Evolutionary conservation across 2,113 vertebrate species (phyloP), one percentile per base, ranked within the genome.

Genomic region (Nesogale talazaci): DNA sequence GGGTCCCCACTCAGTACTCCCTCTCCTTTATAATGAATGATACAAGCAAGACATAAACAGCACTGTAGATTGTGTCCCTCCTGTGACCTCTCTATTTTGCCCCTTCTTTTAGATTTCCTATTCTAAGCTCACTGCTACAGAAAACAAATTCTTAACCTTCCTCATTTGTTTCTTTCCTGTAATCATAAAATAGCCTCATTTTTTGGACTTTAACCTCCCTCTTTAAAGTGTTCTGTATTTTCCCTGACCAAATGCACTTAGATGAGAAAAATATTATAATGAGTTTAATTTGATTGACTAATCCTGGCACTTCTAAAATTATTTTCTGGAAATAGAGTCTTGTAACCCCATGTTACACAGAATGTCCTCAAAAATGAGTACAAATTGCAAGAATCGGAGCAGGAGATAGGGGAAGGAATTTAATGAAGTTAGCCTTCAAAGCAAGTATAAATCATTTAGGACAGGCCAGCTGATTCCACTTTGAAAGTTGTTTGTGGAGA

Each of bases 281-380:
- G 78, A 81, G 17, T 81, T 81, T 70, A 88, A 82, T 69, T 79
- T 84, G 34, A 90, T 34, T 80, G 16, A 91, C 72, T 84, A 75
- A 69, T 34, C 9, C 74, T 79, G 46, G 34, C 10, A 84, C 31
- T 89, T 92, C 81, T 89, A 57, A 85, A 89, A 34, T 59, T 84
- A 16, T 31, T 93, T 25, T n/a, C 36, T 61, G 57, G 56, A 89
- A 36, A 77, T 61, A 52, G 1, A 92, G 34, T 6, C 63, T 31
- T 25, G 19, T 15, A 77, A 74, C 15, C 31, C 74, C 57, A 25
- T 31, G 52, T 52, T 22, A 79, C 15, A 74, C 2, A 86, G 83
- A 77, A 67, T 56, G 16, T 65, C 56, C 34, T 80, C 22, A 16
- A 31, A 74, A 69, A 36, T 2, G 40, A 70, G 67, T n/a, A 84